These are phyloP conservation scores for Pseudococcus jackbeardsleyi DNA, from an alignment of 2,888 invertebrate genomes.

Conservation along the genomic window DNA sequence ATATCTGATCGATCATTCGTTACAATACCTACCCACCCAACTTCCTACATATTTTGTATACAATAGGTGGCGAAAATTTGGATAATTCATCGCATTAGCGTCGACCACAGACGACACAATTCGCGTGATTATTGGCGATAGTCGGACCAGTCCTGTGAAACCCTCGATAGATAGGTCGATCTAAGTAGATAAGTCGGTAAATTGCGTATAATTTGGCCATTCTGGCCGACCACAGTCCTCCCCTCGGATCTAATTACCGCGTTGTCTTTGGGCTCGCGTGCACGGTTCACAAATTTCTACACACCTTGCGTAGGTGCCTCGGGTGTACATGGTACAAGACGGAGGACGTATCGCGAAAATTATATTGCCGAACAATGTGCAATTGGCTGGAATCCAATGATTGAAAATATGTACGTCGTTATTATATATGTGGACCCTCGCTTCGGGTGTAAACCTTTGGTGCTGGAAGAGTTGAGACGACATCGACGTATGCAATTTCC, in stretches of 20 bases:
- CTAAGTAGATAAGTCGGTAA: neutral
- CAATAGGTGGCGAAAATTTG: conserved; percentile 25
- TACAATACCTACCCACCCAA: neutral
- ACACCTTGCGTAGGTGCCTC: conserved; percentile 4
- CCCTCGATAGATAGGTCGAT: neutral
- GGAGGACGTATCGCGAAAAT: conserved; percentile 23
- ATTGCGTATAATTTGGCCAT: conserved; percentile 28
- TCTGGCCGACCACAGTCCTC: neutral
- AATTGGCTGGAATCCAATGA: neutral
- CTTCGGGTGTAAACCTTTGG: neutral
- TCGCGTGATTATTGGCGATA: neutral
- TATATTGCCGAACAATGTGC: conserved; percentile 17
- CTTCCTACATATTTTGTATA: neutral
- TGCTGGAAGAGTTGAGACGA: neutral
- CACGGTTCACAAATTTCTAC: conserved; percentile 10
- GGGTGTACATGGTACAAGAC: conserved; percentile 23
- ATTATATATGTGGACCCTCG: neutral
- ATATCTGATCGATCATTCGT: neutral
- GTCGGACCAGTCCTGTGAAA: neutral
- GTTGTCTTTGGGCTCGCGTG: neutral
- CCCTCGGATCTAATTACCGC: neutral
- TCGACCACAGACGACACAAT: neutral
- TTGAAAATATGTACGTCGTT: neutral
- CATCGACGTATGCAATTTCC: conserved; percentile 22
- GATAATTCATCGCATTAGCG: neutral